Evolutionary conservation across 2,888 invertebrate species (phyloP), one percentile per base, ranked within the genome.

Genomic region (Drosophila emarginata): DNA sequence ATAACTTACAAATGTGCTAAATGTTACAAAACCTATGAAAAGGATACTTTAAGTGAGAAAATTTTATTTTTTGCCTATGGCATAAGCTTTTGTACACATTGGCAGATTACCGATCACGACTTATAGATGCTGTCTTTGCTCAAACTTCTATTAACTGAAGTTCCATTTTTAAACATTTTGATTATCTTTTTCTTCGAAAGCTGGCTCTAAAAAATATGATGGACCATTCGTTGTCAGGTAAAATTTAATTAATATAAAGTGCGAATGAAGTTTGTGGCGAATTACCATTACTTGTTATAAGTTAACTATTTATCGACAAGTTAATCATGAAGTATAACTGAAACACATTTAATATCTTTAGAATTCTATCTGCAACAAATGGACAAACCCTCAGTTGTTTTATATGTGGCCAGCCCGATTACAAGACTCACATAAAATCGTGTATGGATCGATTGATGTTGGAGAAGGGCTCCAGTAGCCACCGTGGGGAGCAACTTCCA

Each of bases 341-440:
- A 32, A 32, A 11, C 6, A 15, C 18, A 9, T n/a, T n/a, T 12
- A 12, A 36, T 14, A 40, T 45, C 74, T 60, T 0, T 62, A 84
- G 84, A 63, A 67, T 77, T 23, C 62, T 77, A 6, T 81, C 77
- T 6, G 39, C 67, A n/a, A 54, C 68, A 0, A 80, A 70, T 21
- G 77, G 71, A 3, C 80, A 84, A 60, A 56, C 66, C 0, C 15
- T 76, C 4, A 80, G 74, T 28, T 81, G 80, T 60, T 67, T 79
- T 15, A 37, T 80, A 23, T 82, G 81, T 36, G 71, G 61, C 12
- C 76, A 67, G 28, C 36, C 62, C n/a, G 85, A 80, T 18, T 64
- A 57, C 51, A 84, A 78, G 14, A 21, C 62, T 0, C 59, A 61
- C 18, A 37, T 79, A 1, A 74, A 77, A 1, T 21, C 63, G 1